Evolutionary conservation across 2,797 vertebrate genomes (phyloP), one percentile per base, ranked within the genome.

Genomic region (Hippocampus kuda): DNA sequence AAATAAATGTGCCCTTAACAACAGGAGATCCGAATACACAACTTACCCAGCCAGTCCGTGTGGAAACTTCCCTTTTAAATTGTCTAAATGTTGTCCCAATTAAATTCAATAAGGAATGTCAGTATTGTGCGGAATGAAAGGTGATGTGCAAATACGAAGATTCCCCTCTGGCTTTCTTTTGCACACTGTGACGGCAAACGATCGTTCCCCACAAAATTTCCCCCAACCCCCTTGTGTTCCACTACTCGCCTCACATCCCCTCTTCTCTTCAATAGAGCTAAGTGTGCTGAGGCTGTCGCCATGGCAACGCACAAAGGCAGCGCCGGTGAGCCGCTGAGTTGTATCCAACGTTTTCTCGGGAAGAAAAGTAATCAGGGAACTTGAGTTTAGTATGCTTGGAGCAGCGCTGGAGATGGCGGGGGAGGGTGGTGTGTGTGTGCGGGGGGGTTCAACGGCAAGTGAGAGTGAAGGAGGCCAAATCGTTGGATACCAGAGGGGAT

Each of bases 371-470:
- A 92, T 94, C 94, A 93, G 89, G 90, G 84, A 85, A 83, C 86
- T 87, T 86, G 84, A 89, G 92, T 94, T 89, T 95, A 94, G 93
- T 92, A 97, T 94, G 91, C 94, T 84, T 81, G 82, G 67, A 78
- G 76, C 51, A 66, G 78, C 74, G 73, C 63, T 70, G 69, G 71
- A 74, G 72, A 54, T 66, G 64, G 24, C 15, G 24, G 64, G 49
- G 63, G 22, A 46, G 63, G 1, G 38, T 42, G 10, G 49, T 51
- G 63, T 5, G 38, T 42, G 3, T 20, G 48, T 8, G 48, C 54
- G 46, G 67, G 51, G 63, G 34, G 34, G 6, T 38, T 46, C 71
- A 60, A 62, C 57, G 75, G 68, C 73, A 74, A 66, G 72, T 72
- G 75, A 71, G 78, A 81, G 78, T 68, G 68, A 67, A 79, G 66